Conservation (phyloP, 2,113 vertebrate species). For the Cranoglanis bouderius region DNA sequence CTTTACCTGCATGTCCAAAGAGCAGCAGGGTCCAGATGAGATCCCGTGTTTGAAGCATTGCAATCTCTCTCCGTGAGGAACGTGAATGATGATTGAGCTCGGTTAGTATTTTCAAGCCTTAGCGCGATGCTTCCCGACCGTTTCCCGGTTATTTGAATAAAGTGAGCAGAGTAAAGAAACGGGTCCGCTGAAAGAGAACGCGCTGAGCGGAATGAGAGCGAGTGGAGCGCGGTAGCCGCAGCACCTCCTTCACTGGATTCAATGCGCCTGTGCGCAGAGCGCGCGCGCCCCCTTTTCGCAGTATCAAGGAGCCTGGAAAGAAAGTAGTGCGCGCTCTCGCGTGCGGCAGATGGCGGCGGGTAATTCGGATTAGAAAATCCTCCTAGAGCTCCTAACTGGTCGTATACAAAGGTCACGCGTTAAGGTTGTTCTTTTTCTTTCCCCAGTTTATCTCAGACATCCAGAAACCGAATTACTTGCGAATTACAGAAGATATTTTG, state of each 20-base stretch:
- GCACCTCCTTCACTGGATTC: conserved; percentile 78
- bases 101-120: conserved; percentile 1
- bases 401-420: conserved; percentile 1
- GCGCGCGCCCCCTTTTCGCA: conserved; percentile 54
- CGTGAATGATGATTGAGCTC: conserved; percentile 33
- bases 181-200: conserved; percentile 70
- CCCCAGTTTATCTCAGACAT: not conserved
- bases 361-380: conserved; percentile 68
- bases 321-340: conserved; percentile 69
- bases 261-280: conserved; percentile 76
- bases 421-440: not conserved
- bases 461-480: not conserved
- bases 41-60: conserved; percentile 86
- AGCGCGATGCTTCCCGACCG: conserved; percentile 34
- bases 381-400: not conserved
- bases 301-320: conserved; percentile 62
- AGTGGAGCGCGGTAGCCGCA: conserved; percentile 87
- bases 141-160: conserved; percentile 27
- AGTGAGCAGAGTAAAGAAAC: conserved; percentile 43
- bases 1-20: conserved; percentile 85
- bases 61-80: conserved; percentile 73
- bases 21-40: conserved; percentile 86
- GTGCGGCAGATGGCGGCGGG: conserved; percentile 18
- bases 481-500: not conserved
- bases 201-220: conserved; percentile 75